Evolutionary conservation across 2,797 vertebrate genomes (phyloP), one percentile per base, ranked within the genome.

Genomic region (Gobionotothen gibberifrons): DNA sequence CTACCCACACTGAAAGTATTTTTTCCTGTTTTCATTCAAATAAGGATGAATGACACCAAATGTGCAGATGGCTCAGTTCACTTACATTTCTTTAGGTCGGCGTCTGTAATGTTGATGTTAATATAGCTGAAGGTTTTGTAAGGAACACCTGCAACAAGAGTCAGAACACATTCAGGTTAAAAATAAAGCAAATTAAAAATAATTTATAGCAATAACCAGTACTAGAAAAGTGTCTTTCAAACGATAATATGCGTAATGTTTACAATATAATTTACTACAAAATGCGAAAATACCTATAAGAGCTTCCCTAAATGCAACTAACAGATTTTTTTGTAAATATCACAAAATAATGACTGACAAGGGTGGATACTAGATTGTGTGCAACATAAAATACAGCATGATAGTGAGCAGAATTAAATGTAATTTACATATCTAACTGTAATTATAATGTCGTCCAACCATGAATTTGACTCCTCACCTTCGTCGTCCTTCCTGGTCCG

Each of bases 101-200:
- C 60, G 29, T 99, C 97, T 42, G 96, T 93, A 83, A 96, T 93
- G 64, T 63, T 87, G 84, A 98, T 94, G 86, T 94, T 98, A 71
- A 98, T 62, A 83, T 98, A 98, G 6, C 95, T 94, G 74, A 99
- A 99, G 3, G 95, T 96, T 92, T 97, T 99, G 72, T 92, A 71
- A 42, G 96, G 95, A 62, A 95, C 93, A 57, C 97, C 98, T 99
- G 87, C 36, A 80, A 59, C 53, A 62, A 48, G 21, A 73, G 49
- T 52, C 13, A 61, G 54, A 54, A 72, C 3, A 79, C n/a, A 54
- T 17, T 3, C 11, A 51, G 43, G 26, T 40, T 14, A 59, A 36
- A 36, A 13, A 63, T 16, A 46, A 63, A 14, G 22, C 4, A 10
- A 22, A 5, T 47, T 29, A 46, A 46, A 46, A 14, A 5, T 39